Conservation (phyloP, 1,140 invertebrate genomes). For the Drosophila nasuta region DNA sequence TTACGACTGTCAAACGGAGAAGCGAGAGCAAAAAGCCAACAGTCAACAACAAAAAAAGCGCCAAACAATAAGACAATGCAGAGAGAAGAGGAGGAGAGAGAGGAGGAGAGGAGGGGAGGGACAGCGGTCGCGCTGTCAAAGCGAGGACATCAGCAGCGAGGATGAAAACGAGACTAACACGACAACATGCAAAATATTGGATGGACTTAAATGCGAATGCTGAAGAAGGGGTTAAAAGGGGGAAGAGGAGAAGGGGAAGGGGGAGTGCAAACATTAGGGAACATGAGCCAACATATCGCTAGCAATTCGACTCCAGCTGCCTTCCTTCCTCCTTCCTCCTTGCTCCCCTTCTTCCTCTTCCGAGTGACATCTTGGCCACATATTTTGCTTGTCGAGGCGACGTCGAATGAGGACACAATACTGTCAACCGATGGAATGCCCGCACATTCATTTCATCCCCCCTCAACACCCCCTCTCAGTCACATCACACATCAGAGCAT, state of each 20-base stretch:
- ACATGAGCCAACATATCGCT: constrained; percentile 56
- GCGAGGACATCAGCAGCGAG: constrained; percentile 62
- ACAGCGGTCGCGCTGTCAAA: constrained; percentile 66
- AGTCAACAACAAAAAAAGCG: constrained; percentile 52
- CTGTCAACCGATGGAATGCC: constrained; percentile 79
- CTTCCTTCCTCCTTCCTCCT: constrained; percentile 3
- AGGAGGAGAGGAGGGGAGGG: background rate
- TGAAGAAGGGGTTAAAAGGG: background rate
- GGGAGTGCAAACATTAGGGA: constrained; percentile 41
- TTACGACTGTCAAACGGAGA: constrained; percentile 59
- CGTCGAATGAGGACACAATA: constrained; percentile 73
- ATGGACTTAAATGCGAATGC: constrained; percentile 37
- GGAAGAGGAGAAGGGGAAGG: background rate
- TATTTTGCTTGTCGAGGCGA: constrained; percentile 80
- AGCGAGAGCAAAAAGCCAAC: constrained; percentile 33
- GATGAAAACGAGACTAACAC: constrained; percentile 57
- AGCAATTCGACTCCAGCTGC: constrained; percentile 24
- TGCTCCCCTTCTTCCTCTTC: constrained; percentile 8
- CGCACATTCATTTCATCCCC: constrained; percentile 77
- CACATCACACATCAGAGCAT: constrained; percentile 46
- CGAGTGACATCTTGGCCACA: constrained; percentile 79
- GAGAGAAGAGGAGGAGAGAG: background rate
- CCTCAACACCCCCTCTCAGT: background rate
- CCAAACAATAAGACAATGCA: constrained; percentile 69
- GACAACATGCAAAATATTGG: constrained; percentile 75